These are phyloP conservation scores for Rhynchonycteris naso DNA, from an alignment of 2,797 vertebrate genomes.

Conservation along the genomic window DNA sequence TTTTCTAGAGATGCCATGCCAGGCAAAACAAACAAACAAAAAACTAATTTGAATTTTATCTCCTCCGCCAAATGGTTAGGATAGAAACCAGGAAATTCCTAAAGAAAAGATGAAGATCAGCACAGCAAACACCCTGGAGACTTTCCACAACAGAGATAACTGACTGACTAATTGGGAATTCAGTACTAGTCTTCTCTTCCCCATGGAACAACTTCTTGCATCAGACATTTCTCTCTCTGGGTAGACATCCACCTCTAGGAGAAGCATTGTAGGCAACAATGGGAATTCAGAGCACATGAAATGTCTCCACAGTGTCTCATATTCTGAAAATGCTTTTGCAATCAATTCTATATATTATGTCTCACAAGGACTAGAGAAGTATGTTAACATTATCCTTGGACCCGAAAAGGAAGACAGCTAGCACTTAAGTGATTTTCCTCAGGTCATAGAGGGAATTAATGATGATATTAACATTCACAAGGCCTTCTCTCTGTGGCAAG, in stretches of 20 bases:
- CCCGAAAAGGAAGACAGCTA: constrained; percentile 60
- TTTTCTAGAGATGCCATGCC: background rate
- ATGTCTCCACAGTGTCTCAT: constrained; percentile 31
- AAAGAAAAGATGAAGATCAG: background rate
- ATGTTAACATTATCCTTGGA: constrained; percentile 65
- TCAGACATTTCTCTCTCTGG: background rate
- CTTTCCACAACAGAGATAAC: background rate
- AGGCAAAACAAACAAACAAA: background rate
- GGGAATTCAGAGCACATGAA: background rate
- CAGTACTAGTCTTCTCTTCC: background rate
- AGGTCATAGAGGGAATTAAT: constrained; percentile 47
- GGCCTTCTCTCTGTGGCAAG: background rate
- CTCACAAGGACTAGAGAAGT: constrained; percentile 23
- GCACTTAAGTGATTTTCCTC: constrained; percentile 62
- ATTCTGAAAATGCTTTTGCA: constrained; percentile 51
- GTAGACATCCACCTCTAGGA: background rate
- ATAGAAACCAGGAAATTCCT: constrained; percentile 13
- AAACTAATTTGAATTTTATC: background rate
- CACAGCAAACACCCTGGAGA: background rate
- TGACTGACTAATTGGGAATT: background rate
- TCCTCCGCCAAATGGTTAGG: background rate
- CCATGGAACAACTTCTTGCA: background rate
- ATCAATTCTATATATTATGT: constrained; percentile 36
- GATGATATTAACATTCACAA: constrained; percentile 44
- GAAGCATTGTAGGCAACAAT: background rate